These are phyloP conservation scores for Crocallis elinguaria DNA, from an alignment of 2,888 invertebrate species.

Conservation along the genomic window DNA sequence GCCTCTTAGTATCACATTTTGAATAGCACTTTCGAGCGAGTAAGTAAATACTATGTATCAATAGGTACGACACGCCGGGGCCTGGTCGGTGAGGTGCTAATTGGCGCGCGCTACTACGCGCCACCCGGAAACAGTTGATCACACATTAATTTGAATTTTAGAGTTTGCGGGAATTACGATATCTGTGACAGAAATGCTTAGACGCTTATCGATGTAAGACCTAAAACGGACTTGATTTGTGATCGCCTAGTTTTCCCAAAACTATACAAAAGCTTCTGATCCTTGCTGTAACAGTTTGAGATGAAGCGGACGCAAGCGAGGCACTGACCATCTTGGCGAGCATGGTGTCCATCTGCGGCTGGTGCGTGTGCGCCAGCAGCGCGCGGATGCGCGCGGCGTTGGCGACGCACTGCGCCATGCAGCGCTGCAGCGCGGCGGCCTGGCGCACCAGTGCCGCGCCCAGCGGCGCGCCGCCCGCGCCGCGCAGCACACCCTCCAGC, in stretches of 20 bases:
- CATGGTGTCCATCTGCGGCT: conserved; percentile 79
- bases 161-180: neutral
- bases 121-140: conserved; percentile 21
- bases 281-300: too few relatives aligned
- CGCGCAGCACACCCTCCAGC: conserved; percentile 75
- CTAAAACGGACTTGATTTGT: neutral
- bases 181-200: too few relatives aligned
- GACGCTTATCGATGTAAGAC: too few relatives aligned
- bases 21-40: neutral
- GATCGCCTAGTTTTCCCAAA: too few relatives aligned
- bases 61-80: conserved; percentile 1
- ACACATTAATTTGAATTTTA: conserved; percentile 18
- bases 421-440: conserved; percentile 77
- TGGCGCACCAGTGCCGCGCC: conserved; percentile 73
- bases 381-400: conserved; percentile 76
- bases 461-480: conserved; percentile 68
- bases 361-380: conserved; percentile 72
- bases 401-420: conserved; percentile 80
- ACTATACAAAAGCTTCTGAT: too few relatives aligned
- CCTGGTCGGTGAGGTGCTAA: too few relatives aligned
- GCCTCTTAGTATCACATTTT: neutral
- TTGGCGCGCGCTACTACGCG: conserved; percentile 5
- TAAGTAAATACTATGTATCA: neutral
- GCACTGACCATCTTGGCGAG: conserved; percentile 79
- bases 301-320: neutral